Evolutionary conservation across 2,113 vertebrate species (phyloP), one percentile per base, ranked within the genome.

Genomic region (Pithys albifrons): DNA sequence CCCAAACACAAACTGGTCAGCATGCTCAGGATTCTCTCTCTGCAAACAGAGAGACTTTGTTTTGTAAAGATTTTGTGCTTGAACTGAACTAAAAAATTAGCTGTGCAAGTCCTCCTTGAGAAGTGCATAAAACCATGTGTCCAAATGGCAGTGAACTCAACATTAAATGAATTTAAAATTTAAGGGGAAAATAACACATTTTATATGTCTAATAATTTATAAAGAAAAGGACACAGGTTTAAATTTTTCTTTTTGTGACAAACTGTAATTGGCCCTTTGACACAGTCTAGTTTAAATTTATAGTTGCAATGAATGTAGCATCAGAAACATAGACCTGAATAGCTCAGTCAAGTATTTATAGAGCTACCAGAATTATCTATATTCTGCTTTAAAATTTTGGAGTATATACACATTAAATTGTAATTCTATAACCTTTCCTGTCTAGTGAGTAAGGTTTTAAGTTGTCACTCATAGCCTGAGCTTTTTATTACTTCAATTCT

Each of bases 401-500:
- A 97, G 90, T 92, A 97, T 29, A 76, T 95, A 75, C 51, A 95
- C 86, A 96, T 95, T 82, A 96, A 92, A 88, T 91, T 93, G 67
- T 87, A 73, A 84, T 93, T 97, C 96, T 88, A 96, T 86, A 96
- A 93, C 76, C 84, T 95, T 85, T 94, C 92, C 83, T 91, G 37
- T 95, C 78, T 86, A 88, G 75, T 83, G 93, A 96, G 75, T 81
- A 88, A 83, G 72, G 84, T 95, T 96, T 92, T 66, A 91, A 61
- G 59, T 59, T 93, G 91, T 93, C 94, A 97, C 77, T 97, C 81
- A 84, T 33, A 93, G 59, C 54, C 82, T 66, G 57, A 83, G 96
- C 85, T 93, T 97, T 97, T 95, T 97, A 97, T 96, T 97, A 80
- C 79, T 88, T 91, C 85, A 94, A 19, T 74, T 96, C 64, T 91